Evolutionary conservation across 2,888 invertebrate genomes (phyloP).

Genomic region (Thymelicus lineola): DNA sequence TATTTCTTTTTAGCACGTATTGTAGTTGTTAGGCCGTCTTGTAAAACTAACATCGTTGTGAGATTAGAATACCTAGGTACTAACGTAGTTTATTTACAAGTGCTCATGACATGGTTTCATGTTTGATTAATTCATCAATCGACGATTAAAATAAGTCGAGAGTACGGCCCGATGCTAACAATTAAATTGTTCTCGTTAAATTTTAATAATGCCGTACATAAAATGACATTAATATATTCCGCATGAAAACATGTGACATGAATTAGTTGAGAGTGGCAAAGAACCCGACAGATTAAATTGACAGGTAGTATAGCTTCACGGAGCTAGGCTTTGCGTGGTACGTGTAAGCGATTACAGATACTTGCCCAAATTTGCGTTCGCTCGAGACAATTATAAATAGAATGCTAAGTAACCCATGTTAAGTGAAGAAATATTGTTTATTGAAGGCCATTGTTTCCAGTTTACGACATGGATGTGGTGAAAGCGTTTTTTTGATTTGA

Average conservation of each 20-base stretch:
- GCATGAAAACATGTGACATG: conserved; percentile 74
- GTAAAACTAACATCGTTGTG: conserved; percentile 44
- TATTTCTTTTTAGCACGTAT: conserved; percentile 2
- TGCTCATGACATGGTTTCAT: conserved; percentile 72
- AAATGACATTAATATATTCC: conserved; percentile 43
- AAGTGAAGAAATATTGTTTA: conserved; percentile 1
- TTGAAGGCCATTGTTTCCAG: conserved; percentile 18
- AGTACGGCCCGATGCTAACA: not conserved
- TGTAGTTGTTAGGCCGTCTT: conserved; percentile 33
- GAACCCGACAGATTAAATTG: conserved; percentile 74
- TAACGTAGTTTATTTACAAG: conserved; percentile 71
- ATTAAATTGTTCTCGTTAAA: conserved; percentile 19
- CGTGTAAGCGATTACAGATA: conserved; percentile 83
- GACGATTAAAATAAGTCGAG: conserved; percentile 1
- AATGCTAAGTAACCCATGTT: conserved; percentile 39
- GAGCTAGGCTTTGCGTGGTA: conserved; percentile 82
- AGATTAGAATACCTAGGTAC: conserved; percentile 53
- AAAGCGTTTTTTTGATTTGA: conserved; percentile 24
- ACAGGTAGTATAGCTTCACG: conserved; percentile 70
- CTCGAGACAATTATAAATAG: conserved; percentile 63
- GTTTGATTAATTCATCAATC: conserved; percentile 37
- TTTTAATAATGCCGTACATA: conserved; percentile 19
- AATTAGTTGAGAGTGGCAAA: conserved; percentile 64
- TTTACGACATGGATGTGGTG: conserved; percentile 38
- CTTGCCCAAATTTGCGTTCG: conserved; percentile 71